Conservation (phyloP, 2,888 invertebrate genomes). For the Micropterix aruncella region DNA sequence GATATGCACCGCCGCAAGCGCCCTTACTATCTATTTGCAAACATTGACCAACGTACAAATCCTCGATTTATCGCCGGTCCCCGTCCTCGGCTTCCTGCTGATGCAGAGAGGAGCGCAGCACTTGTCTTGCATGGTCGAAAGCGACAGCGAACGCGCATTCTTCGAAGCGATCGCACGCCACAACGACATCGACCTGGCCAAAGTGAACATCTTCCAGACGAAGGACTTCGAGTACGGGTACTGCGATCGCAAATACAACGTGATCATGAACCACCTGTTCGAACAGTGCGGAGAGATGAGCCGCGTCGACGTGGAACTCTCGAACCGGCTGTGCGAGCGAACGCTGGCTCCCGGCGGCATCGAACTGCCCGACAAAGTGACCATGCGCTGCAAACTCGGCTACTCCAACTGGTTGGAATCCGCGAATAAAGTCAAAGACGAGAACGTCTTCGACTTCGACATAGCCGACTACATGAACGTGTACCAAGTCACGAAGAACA, state of each 20-base stretch:
- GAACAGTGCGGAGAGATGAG: conserved; percentile 43
- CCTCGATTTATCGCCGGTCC: conserved; percentile 47
- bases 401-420: conserved; percentile 42
- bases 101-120: conserved; percentile 32
- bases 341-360: conserved; percentile 29
- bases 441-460: conserved; percentile 36
- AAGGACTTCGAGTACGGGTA: conserved; percentile 19
- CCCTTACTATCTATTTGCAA: conserved; percentile 24
- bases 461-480: conserved; percentile 42
- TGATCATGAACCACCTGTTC: conserved; percentile 38
- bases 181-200: conserved; percentile 25
- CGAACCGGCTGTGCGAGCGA: conserved; percentile 19
- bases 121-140: conserved; percentile 30
- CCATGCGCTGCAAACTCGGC: conserved; percentile 41
- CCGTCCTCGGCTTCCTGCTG: conserved; percentile 43
- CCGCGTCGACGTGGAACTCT: conserved; percentile 19
- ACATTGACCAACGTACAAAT: conserved; percentile 22
- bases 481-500: conserved; percentile 44
- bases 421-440: conserved; percentile 40
- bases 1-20: conserved; percentile 24
- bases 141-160: conserved; percentile 24
- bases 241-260: conserved; percentile 29
- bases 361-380: conserved; percentile 36
- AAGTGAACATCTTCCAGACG: conserved; percentile 24
- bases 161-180: conserved; percentile 25